Evolutionary conservation across 2,113 vertebrate species (phyloP), one percentile per base, ranked within the genome.

Genomic region (Tetraodon nigroviridis): DNA sequence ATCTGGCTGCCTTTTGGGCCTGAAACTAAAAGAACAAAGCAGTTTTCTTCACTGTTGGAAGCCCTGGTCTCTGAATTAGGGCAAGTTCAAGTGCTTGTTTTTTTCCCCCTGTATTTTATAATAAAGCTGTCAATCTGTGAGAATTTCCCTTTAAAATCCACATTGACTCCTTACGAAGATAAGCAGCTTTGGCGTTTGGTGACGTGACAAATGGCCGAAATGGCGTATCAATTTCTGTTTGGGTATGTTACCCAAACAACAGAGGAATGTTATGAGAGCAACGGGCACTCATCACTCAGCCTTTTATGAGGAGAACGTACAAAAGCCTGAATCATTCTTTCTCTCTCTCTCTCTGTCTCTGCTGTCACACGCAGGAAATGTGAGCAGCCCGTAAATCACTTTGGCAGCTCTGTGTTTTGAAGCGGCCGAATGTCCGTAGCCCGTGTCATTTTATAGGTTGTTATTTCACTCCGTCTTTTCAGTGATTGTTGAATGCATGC

Each of bases 191-290:
- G 61, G 77, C 81, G 73, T 86, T 86, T 70, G 66, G 81, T 75
- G 80, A 84, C 80, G 14, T n/a, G 50, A 60, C 77, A 70, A 68
- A 71, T 58, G 58, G 62, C 61, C 20, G 68, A 64, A 81, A 81
- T 57, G 76, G 74, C 73, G 50, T 80, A 86, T 87, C 80, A 51
- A 71, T 81, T 87, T 88, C 80, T 79, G 78, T 86, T 82, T 64
- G 71, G 72, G 68, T 76, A 79, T 81, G 83, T 89, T 86, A 82
- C 69, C 75, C 75, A 81, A 90, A 90, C 84, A 91, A 68, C 67
- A 76, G 70, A 81, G 84, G 83, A 89, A 89, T 87, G 87, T 90
- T 89, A 84, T 87, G 84, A 82, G 79, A 88, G 83, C 86, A 78
- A 73, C 68, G 54, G 77, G 80, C 84, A 88, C 84, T 84, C 87